Base-by-base conservation (phyloP, 2,797 vertebrate genomes). In the Poeciliopsis gracilis region DNA sequence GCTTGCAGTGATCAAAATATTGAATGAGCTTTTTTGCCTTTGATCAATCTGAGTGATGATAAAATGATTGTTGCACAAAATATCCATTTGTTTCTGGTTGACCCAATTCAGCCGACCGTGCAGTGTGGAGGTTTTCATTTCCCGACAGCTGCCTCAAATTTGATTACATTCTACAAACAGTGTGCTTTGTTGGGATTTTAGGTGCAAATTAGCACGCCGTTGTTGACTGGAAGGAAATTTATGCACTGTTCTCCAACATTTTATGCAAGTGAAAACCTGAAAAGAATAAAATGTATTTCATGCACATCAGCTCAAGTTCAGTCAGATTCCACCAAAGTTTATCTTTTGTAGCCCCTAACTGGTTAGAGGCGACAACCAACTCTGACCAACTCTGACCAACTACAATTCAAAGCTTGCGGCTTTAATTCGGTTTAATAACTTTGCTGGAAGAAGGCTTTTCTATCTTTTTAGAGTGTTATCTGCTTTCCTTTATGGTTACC, bases 401-500 rank as follows among this genome's bases (percentile, higher is more conserved):
- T 6, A 6, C 15, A 61, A 30, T 30, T n/a, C n/a, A n/a, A n/a
- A n/a, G 38, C 38, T 38, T 38, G 38, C 38, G 1, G 38, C 38
- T 38, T 38, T 38, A 38, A 38, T 38, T 38, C 6, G 38, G 38
- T 88, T 92, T 85, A 81, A 91, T 86, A 92, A 90, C 77, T 84
- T 77, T 38, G 0, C 82, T 74, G 88, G 93, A 91, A 92, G 91
- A 73, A 13, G 86, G 61, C 75, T 70, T 79, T 82, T 73, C 69
- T 12, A 77, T 79, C 82, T 84, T 61, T 87, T 87, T 80, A 86
- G 89, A 88, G 73, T 74, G 83, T 92, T 92, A 93, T 93, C 91
- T 90, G 25, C 75, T 77, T 86, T 81, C 81, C 82, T 91, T 88
- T 89, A 86, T 87, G 85, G 84, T 80, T 63, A 38, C 84, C 0